These are phyloP conservation scores for Riptortus pedestris DNA, from an alignment of 1,140 invertebrate genomes.

Conservation along the genomic window DNA sequence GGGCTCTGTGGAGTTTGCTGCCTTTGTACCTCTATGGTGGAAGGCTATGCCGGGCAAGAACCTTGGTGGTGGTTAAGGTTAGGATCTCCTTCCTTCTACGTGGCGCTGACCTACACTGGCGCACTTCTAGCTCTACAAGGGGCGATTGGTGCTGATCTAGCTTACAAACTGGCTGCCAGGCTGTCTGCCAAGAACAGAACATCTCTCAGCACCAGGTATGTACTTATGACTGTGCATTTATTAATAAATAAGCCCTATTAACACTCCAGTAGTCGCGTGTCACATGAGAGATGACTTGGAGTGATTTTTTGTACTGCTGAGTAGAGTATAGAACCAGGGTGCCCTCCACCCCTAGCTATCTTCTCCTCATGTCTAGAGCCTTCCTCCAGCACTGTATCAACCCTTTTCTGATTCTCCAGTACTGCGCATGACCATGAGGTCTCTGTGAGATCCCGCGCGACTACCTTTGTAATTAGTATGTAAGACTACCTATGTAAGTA, in stretches of 20 bases:
- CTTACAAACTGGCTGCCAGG: slow-evolving; percentile 33
- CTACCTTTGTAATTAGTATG: no score
- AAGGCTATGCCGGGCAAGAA: slow-evolving; percentile 42
- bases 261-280: no score
- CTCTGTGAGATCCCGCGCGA: no score
- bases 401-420: no score
- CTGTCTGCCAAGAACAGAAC: slow-evolving; percentile 13
- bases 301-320: no score
- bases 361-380: no score
- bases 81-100: slow-evolving; percentile 45
- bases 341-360: no score
- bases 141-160: slow-evolving; percentile 43
- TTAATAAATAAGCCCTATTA: neutral
- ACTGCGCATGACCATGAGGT: no score
- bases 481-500: no score
- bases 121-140: slow-evolving; percentile 44
- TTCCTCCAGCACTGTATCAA: no score
- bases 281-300: no score
- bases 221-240: neutral
- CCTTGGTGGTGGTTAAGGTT: slow-evolving; percentile 47
- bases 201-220: slow-evolving; percentile 24
- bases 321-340: no score
- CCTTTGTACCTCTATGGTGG: slow-evolving; percentile 45
- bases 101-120: slow-evolving; percentile 43
- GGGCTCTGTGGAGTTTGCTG: slow-evolving; percentile 47